Percentiles rank a stretch among this genome's conserved stretches.
Evolutionary conservation across 2,888 invertebrate genomes (phyloP).

Genomic region (Chrysolina haemoptera): DNA sequence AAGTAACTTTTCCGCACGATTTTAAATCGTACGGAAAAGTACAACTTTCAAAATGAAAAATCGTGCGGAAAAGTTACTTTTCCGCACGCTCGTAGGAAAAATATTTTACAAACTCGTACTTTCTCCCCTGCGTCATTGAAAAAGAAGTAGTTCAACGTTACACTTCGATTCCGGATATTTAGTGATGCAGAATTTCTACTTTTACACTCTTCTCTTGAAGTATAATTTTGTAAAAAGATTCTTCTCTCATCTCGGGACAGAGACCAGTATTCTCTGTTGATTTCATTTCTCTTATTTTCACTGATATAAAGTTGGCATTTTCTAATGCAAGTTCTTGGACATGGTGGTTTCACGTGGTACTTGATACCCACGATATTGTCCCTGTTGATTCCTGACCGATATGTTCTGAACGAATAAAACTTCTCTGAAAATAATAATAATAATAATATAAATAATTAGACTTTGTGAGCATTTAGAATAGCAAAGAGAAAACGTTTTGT

Average conservation of each 20-base stretch:
- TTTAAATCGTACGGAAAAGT: too few species aligned
- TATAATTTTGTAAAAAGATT: not conserved
- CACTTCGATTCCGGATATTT: slow-evolving; percentile 4
- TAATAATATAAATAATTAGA: too few species aligned
- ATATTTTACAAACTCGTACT: not conserved
- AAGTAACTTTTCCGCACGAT: too few species aligned
- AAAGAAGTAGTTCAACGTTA: slow-evolving; percentile 3
- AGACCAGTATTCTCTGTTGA: slow-evolving; percentile 5
- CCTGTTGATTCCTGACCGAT: not conserved
- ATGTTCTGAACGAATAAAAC: not conserved
- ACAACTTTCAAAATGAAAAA: too few species aligned
- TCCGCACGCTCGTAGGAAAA: too few species aligned
- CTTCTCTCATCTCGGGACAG: not conserved
- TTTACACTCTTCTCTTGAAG: not conserved
- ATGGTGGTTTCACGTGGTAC: not conserved
- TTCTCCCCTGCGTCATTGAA: not conserved
- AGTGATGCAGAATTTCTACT: not conserved
- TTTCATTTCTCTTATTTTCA: not conserved
- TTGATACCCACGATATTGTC: not conserved
- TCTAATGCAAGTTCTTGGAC: not conserved
- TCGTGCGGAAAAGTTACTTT: too few species aligned
- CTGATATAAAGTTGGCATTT: not conserved
- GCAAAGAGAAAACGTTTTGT: too few species aligned
- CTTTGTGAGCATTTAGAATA: too few species aligned
- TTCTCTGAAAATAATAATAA: too few species aligned